Conservation (phyloP, 2,888 invertebrate species). For the Tipula confusa region DNA sequence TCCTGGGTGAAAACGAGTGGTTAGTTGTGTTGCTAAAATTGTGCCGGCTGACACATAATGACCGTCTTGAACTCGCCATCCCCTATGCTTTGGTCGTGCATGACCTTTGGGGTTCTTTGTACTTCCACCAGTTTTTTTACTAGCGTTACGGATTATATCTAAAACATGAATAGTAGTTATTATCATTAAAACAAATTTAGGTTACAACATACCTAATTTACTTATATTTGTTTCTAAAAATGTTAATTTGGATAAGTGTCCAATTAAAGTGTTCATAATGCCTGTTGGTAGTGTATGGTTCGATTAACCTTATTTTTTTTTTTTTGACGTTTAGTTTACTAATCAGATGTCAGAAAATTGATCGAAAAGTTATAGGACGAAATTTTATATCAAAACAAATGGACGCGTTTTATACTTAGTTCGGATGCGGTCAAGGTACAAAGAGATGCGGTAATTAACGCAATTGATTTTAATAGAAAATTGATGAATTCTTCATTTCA, state of each 20-base stretch:
- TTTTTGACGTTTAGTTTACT: background rate
- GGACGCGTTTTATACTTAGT: no score
- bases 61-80: constrained; percentile 73
- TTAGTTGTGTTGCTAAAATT: constrained; percentile 65
- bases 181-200: background rate
- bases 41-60: constrained; percentile 60
- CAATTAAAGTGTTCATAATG: background rate
- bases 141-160: constrained; percentile 55
- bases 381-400: no score
- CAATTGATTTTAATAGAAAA: no score
- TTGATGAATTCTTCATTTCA: no score
- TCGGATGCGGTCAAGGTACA: no score
- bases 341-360: background rate
- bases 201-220: background rate
- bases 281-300: no score
- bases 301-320: background rate
- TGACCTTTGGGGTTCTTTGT: constrained; percentile 65
- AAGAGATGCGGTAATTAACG: no score
- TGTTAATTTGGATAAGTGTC: background rate
- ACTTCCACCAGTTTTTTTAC: constrained; percentile 71
- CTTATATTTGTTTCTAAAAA: background rate
- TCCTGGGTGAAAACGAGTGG: constrained; percentile 72
- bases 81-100: constrained; percentile 69
- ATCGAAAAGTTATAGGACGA: no score
- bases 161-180: background rate